Base-by-base conservation (phyloP, 1,140 invertebrate genomes). In the Melanaphis sacchari region DNA sequence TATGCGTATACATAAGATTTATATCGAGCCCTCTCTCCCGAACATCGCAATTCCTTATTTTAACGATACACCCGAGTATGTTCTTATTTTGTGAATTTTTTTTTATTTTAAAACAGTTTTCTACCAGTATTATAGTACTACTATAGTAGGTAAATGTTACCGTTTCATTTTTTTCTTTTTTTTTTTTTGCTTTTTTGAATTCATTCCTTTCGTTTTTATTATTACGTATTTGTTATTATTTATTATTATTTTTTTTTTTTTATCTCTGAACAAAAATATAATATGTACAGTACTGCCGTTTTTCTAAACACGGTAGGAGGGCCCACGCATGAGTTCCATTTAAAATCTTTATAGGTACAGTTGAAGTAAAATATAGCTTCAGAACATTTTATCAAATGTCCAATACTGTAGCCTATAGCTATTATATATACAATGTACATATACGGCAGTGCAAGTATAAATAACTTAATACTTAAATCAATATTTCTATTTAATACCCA, bases 271-370 rank as follows among this genome's bases (percentile, higher is more conserved):
- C 15, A 36, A 40, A 85, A 41, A 84, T 22, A 82, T 9, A 59
- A 38, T 89, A 36, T 36, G n/a, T 52, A 52, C 88, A 89, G 88
- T 31, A 84, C 38, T 40, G 11, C 54, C 24, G 24, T 92, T 49
- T 15, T n/a, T 49, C 8, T 24, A 54, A 93, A 38, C 24, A 9
- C 91, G 9, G 76, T 93, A 93, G 81, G 91, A 93, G 91, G 91
- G 91, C 91, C 6, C 24, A 46, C 31, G n/a, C 59, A 76, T 76
- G 76, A 46, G 31, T 82, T 46, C 26, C 22, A 38, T 52, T 84
- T 22, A 31, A n/a, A 93, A 93, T 38, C 46, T 26, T 85, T 93
- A 22, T 76, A 76, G 31, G 59, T 66, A 49, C 18, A 76, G 81
- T 49, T 18, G 15, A 66, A 93, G 36, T 49, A 93, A 84, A 93